Conservation (phyloP, 2,113 vertebrate genomes). For the Actenoides hombroni region DNA sequence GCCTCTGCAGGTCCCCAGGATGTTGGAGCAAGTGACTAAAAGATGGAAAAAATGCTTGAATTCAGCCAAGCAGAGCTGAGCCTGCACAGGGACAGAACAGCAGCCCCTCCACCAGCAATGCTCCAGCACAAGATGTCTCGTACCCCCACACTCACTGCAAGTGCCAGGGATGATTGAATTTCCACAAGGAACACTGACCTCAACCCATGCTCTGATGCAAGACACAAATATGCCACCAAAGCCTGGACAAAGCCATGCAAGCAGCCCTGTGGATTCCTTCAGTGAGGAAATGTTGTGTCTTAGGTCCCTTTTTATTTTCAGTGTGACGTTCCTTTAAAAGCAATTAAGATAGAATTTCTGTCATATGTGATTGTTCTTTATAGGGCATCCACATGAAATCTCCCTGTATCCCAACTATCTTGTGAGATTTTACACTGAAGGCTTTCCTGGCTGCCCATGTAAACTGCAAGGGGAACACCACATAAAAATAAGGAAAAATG, state of each 20-base stretch:
- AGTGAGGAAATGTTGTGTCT: neutral
- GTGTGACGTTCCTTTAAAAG: neutral
- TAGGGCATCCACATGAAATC: rapidly evolving
- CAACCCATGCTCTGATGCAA: neutral
- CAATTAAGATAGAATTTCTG: neutral
- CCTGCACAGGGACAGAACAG: neutral
- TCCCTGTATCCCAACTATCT: neutral
- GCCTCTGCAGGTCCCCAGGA: neutral
- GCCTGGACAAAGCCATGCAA: neutral
- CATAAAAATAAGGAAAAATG: neutral
- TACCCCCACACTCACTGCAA: rapidly evolving
- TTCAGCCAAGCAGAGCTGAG: neutral
- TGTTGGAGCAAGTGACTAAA: neutral
- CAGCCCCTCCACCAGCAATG: neutral
- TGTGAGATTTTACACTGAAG: neutral
- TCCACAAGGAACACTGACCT: neutral
- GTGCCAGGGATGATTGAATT: neutral
- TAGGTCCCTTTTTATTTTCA: neutral
- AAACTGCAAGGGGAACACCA: neutral
- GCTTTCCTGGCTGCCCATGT: neutral
- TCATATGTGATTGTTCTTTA: neutral
- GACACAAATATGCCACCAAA: neutral
- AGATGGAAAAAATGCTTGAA: neutral
- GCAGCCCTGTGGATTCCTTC: rapidly evolving
- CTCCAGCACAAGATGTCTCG: neutral